phyloP scores from a whole-genome alignment of 1,140 invertebrate species.

The Camponotus vicinus region DNA sequence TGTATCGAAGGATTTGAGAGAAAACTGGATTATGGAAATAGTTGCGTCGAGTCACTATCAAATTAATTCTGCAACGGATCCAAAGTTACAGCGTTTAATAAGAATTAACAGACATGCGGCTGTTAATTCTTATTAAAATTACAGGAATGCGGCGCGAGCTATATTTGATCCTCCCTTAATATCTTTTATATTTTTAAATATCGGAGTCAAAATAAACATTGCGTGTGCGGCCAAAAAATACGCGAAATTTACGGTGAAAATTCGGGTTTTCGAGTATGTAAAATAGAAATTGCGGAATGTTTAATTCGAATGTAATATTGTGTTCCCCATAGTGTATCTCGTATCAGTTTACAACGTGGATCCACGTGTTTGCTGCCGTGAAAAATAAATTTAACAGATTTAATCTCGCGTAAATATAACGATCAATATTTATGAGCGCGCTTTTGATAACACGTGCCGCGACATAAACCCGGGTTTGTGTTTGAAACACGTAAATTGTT shows the following conservation, averaged over 20 bases:
- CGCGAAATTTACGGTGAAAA: slow-evolving; percentile 26
- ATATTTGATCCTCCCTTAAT: not conserved
- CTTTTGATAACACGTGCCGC: not conserved
- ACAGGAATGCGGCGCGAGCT: not conserved
- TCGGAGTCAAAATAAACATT: slow-evolving; percentile 33
- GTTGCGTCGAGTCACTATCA: not conserved
- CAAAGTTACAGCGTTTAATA: slow-evolving; percentile 23
- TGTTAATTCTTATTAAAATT: too few relatives aligned
- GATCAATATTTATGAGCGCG: slow-evolving; percentile 29
- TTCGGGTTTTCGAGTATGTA: not conserved
- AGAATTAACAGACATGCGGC: slow-evolving; percentile 1
- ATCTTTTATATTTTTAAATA: slow-evolving; percentile 21
- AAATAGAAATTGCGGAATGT: slow-evolving; percentile 26
- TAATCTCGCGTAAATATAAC: not conserved
- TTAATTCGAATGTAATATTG: slow-evolving; percentile 42
- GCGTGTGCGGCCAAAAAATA: not conserved
- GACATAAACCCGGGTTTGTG: not conserved
- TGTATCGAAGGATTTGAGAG: slow-evolving; percentile 15
- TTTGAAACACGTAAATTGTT: slow-evolving; percentile 41
- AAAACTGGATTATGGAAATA: slow-evolving; percentile 30
- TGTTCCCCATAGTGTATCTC: not conserved
- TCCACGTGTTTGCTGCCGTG: not conserved
- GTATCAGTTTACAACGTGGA: slow-evolving; percentile 3
- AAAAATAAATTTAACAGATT: slow-evolving; percentile 21
- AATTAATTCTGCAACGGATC: slow-evolving; percentile 25